phyloP scores from a whole-genome alignment of 2,888 invertebrate genomes.

The Brenthis hecate region DNA sequence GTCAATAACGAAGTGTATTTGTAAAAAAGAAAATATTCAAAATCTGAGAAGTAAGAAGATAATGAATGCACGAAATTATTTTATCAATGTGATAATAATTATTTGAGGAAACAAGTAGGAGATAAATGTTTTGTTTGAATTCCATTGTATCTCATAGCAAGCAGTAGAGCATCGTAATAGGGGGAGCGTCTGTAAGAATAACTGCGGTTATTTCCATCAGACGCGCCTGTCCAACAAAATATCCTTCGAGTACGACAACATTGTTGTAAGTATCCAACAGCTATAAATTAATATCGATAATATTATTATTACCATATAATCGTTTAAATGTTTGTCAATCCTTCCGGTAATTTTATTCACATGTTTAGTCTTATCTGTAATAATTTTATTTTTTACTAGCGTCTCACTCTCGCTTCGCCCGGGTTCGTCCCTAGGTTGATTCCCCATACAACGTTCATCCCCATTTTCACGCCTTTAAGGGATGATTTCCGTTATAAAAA shows the following conservation, averaged over 20 bases:
- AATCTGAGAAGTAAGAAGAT: background rate
- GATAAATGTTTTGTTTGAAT: slow-evolving; percentile 4
- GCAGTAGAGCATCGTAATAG: slow-evolving; percentile 33
- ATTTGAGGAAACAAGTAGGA: background rate
- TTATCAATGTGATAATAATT: background rate
- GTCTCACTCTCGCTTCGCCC: too few relatives aligned
- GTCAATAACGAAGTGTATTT: background rate
- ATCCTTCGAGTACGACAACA: slow-evolving; percentile 62
- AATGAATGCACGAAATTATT: background rate
- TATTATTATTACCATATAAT: slow-evolving; percentile 26
- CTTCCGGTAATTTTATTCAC: too few relatives aligned
- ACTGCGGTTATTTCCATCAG: slow-evolving; percentile 70
- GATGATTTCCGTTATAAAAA: too few relatives aligned
- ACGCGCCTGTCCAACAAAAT: slow-evolving; percentile 61
- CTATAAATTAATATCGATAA: slow-evolving; percentile 33
- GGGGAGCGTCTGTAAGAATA: slow-evolving; percentile 50
- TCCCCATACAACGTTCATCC: too few relatives aligned
- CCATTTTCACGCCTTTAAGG: too few relatives aligned
- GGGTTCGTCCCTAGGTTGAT: too few relatives aligned
- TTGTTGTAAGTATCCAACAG: slow-evolving; percentile 50
- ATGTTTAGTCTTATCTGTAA: too few relatives aligned
- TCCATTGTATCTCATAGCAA: slow-evolving; percentile 10
- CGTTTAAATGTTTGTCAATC: too few relatives aligned
- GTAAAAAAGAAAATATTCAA: background rate
- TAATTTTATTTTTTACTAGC: too few relatives aligned